Evolutionary conservation across 2,888 invertebrate species (phyloP).

Genomic region (Opisthograptis luteolata): DNA sequence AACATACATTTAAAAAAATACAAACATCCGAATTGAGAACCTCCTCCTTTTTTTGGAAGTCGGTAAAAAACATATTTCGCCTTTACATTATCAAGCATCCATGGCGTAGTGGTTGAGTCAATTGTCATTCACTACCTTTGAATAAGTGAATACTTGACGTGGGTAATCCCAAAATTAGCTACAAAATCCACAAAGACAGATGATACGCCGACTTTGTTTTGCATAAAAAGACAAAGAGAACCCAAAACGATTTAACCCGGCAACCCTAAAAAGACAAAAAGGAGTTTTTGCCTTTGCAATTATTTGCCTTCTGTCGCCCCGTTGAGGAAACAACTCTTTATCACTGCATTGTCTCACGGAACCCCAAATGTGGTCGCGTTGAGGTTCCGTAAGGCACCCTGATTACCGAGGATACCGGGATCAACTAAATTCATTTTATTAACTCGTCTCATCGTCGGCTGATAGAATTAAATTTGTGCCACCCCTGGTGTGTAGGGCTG

Average conservation of each 20-base stretch:
- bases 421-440: conserved; percentile 79
- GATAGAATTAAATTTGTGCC: conserved; percentile 80
- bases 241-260: conserved; percentile 52
- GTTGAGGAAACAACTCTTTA: conserved; percentile 73
- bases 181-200: background rate
- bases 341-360: conserved; percentile 72
- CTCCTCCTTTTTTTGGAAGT: too few relatives aligned
- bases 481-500: conserved; percentile 67
- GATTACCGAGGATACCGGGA: conserved; percentile 59
- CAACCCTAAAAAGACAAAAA: conserved; percentile 55
- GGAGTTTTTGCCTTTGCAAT: conserved; percentile 66
- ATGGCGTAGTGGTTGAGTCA: too few relatives aligned
- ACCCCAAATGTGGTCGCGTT: conserved; percentile 60
- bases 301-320: conserved; percentile 74
- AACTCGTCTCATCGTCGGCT: conserved; percentile 81
- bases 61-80: too few relatives aligned
- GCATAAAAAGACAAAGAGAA: conserved; percentile 44
- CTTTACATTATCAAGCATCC: too few relatives aligned
- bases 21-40: too few relatives aligned
- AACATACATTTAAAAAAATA: too few relatives aligned
- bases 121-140: too few relatives aligned
- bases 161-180: background rate
- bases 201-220: conserved; percentile 12
- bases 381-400: conserved; percentile 52
- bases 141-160: too few relatives aligned